Base-by-base conservation (phyloP, 2,888 invertebrate species). In the Plutella xylostella region DNA sequence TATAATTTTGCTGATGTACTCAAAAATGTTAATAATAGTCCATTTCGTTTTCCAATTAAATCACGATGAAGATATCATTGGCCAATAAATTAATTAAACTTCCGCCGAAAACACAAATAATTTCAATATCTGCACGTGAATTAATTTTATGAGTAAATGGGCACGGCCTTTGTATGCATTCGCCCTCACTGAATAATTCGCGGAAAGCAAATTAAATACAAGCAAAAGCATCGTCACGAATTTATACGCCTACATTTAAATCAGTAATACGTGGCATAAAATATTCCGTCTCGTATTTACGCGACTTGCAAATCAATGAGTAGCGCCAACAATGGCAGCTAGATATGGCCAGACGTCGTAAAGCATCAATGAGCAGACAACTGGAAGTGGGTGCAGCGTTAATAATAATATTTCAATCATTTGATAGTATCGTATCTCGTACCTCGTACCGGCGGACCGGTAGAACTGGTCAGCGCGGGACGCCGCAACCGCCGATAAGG, bases 51-150 rank as follows among this genome's bases (percentile, higher is more conserved):
- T 46, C 38, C 38, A 65, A 67, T 71, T 66, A 65, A 63, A 62
- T 42, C 58, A 60, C 56, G 63, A 64, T 65, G 56, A 59, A 67
- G 57, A 63, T 57, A 60, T 65, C 50, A 61, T 61, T 63, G 39
- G 44, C 20, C 46, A 48, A 46, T 45, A 41, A 48, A 46, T 48
- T 43, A 43, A 44, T 48, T 46, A 44, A 39, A 45, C 22, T 53
- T 57, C 50, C 52, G 54, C 50, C 51, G 46, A 51, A 47, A 46
- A 50, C 45, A 42, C 49, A 56, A 60, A 61, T 57, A 48, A 51
- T 48, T 51, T 55, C 51, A 54, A 54, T 57, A 56, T 43, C 45
- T 51, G 49, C 52, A 55, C 55, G 52, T 53, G 54, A 56, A 56
- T 52, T 48, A 55, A 54, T 49, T 50, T 48, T 48, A 52, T 49